phyloP scores from a whole-genome alignment of 2,797 vertebrate species.

The Dermochelys coriacea region DNA sequence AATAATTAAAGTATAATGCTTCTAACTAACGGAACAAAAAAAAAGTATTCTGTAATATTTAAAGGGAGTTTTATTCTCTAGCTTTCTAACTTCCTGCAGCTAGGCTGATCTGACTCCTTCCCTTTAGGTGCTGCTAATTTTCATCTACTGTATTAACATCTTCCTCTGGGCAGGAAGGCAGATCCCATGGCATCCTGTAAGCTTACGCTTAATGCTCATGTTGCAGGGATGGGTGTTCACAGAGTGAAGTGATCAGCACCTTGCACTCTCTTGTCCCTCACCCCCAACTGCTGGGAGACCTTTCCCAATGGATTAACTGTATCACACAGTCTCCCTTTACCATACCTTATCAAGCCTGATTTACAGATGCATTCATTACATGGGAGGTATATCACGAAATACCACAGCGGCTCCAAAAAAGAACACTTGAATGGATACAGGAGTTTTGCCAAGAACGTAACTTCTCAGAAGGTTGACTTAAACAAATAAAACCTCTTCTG shows the following conservation, averaged over 20 bases:
- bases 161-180: too few relatives aligned
- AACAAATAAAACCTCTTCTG: not conserved
- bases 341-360: fast-evolving
- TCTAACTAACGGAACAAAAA: not conserved
- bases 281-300: not conserved
- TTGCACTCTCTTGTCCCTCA: not conserved
- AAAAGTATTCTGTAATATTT: not conserved
- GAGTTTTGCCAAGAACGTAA: not conserved
- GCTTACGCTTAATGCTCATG: fast-evolving
- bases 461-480: not conserved
- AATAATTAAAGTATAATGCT: fast-evolving
- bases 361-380: not conserved
- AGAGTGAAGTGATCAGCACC: fast-evolving
- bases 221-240: fast-evolving
- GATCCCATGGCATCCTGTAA: not conserved
- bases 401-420: not conserved
- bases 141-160: not conserved
- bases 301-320: not conserved
- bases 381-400: not conserved
- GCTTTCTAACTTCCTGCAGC: not conserved
- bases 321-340: fast-evolving
- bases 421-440: not conserved
- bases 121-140: not conserved
- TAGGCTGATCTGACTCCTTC: not conserved
- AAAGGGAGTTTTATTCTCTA: not conserved